Evolutionary conservation across 2,888 invertebrate species (phyloP).

Genomic region (Mylabris sibirica): DNA sequence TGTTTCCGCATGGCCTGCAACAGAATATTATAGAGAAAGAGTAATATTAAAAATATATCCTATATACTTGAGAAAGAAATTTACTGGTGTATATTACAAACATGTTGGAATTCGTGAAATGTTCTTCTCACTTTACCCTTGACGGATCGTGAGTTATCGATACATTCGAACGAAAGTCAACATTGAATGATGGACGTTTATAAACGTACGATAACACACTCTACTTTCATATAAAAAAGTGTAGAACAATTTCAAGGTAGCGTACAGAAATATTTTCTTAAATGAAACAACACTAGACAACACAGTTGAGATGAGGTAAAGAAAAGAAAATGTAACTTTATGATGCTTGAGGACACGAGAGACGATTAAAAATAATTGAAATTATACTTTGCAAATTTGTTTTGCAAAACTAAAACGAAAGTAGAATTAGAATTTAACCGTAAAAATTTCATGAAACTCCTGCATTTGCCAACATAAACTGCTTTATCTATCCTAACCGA

Average conservation of each 20-base stretch:
- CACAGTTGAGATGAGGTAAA: not conserved
- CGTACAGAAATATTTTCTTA: not conserved
- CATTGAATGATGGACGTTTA: constrained; percentile 29
- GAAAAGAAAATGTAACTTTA: not conserved
- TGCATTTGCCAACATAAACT: too few relatives aligned
- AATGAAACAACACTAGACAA: not conserved
- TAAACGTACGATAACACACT: constrained; percentile 24
- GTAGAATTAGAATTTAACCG: too few relatives aligned
- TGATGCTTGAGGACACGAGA: not conserved
- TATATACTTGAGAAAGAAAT: not conserved
- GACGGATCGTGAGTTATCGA: constrained; percentile 6
- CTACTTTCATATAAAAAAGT: not conserved
- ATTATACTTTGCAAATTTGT: not conserved
- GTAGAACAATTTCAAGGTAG: not conserved
- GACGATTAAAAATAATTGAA: not conserved
- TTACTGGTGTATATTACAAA: not conserved
- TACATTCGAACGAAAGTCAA: constrained; percentile 21
- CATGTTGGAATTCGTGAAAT: constrained; percentile 2
- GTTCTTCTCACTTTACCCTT: not conserved
- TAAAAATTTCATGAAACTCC: too few relatives aligned
- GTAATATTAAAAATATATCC: not conserved
- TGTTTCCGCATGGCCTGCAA: constrained; percentile 56
- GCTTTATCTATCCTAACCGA: too few relatives aligned
- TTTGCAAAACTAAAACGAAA: too few relatives aligned
- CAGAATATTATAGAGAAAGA: constrained; percentile 29